Base-by-base conservation (phyloP, 2,797 vertebrate genomes). In the Numenius phaeopus region DNA sequence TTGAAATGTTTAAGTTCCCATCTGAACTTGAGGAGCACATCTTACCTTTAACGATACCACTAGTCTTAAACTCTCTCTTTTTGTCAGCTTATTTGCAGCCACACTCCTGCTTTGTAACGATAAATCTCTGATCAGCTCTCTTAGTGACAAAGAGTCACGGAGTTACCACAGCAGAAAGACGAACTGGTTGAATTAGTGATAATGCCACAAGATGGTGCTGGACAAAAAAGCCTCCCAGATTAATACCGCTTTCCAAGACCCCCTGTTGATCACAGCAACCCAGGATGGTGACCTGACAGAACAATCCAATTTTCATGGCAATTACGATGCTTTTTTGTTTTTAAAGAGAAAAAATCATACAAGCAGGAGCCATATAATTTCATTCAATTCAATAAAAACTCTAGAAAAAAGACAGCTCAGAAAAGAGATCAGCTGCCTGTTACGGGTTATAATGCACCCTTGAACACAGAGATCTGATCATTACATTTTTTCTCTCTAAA, bases 171-270 rank as follows among this genome's bases (percentile, higher is more conserved):
- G 52, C 3, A 67, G 58, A 92, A 93, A 91, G 46, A 83, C 15
- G 32, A 67, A 26, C 21, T 66, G 17, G 37, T 61, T 96, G 69
- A 89, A 66, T 91, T 77, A 92, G 85, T 49, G 21, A 20, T 54
- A 85, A 62, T 89, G 49, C 82, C 96, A 97, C 94, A 95, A 97
- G 95, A 94, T 96, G 95, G 92, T 94, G 84, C 83, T 61, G 93
- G 82, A 85, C 54, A 32, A 37, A 58, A 72, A 90, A 81, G 6
- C 49, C 26, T 26, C 61, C 9, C 57, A 80, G 37, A 49, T 67
- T 75, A 52, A 62, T 7, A 73, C 10, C 5, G 5, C 69, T 85
- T 85, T 72, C 62, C 55, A 80, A 83, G 65, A 54, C 6, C 5
- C 4, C 3, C 5, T 40, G n/a, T 29, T 29, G 8, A 37, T 86